Evolutionary conservation across 1,140 invertebrate genomes (phyloP).

Genomic region (Diorhabda carinulata): DNA sequence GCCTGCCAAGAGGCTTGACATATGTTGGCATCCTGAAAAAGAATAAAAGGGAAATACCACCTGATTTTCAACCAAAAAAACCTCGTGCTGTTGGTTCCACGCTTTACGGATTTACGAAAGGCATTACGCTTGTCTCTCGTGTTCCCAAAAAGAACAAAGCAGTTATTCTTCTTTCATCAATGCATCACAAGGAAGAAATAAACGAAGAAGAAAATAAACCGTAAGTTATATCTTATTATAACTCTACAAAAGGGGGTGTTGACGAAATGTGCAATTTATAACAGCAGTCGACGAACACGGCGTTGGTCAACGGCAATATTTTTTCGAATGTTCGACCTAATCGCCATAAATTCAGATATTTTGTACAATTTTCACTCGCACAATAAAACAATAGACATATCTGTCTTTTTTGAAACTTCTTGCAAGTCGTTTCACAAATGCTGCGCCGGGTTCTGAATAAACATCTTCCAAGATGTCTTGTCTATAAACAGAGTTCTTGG

Average conservation of each 20-base stretch:
- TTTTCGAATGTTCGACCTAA: slow-evolving; percentile 20
- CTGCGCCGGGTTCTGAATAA: background rate
- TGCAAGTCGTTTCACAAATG: background rate
- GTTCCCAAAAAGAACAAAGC: slow-evolving; percentile 37
- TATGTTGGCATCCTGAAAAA: slow-evolving; percentile 43
- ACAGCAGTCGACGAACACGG: slow-evolving; percentile 35
- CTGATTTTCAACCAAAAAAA: slow-evolving; percentile 29
- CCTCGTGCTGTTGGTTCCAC: slow-evolving; percentile 20
- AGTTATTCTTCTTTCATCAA: slow-evolving; percentile 35
- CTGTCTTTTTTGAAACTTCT: background rate
- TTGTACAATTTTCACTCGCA: slow-evolving; percentile 6
- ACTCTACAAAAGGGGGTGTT: slow-evolving; percentile 47
- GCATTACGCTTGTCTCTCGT: slow-evolving; percentile 5
- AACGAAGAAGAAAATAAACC: slow-evolving; percentile 38
- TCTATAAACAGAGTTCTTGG: background rate
- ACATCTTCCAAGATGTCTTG: background rate
- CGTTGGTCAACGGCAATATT: slow-evolving; percentile 42
- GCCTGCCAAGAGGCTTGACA: slow-evolving; percentile 26
- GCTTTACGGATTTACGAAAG: slow-evolving; percentile 15
- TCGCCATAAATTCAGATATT: slow-evolving; percentile 10
- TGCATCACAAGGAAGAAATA: slow-evolving; percentile 32
- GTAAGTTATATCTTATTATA: slow-evolving; percentile 41
- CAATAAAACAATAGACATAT: background rate
- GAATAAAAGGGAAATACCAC: slow-evolving; percentile 40
- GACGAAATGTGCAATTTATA: slow-evolving; percentile 46